Conservation (phyloP, 2,888 invertebrate species). For the Conus canariensis region DNA sequence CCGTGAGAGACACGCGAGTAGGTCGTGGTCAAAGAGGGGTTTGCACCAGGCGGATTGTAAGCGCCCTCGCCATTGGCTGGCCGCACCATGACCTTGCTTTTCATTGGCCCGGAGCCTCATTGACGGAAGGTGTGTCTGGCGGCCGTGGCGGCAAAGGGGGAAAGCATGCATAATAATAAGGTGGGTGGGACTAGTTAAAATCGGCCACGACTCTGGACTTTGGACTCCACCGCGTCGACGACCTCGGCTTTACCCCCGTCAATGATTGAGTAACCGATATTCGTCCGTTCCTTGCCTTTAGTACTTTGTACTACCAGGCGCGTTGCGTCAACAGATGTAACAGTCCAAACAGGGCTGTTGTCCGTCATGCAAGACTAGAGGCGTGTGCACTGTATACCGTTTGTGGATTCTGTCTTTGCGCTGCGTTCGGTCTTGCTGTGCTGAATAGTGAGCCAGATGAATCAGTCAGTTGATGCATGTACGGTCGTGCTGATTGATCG, state of each 20-base stretch:
- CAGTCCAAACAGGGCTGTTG: no score
- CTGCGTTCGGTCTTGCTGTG: no score
- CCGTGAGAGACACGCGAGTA: constrained; percentile 17
- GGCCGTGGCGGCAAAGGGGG: constrained; percentile 11
- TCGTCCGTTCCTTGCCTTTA: no score
- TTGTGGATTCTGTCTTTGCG: no score
- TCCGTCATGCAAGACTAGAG: no score
- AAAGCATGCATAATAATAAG: constrained; percentile 1
- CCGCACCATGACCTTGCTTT: background rate
- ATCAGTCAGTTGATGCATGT: no score
- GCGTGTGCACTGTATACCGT: no score
- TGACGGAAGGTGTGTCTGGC: constrained; percentile 33
- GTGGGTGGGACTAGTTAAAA: background rate
- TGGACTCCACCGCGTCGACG: background rate
- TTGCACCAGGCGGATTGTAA: background rate
- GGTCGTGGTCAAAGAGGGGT: constrained; percentile 14
- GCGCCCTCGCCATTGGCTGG: background rate
- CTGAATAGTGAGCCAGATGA: no score
- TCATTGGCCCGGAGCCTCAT: constrained; percentile 20
- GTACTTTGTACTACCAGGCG: no score
- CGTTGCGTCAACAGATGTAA: no score
- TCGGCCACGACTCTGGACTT: constrained; percentile 15
- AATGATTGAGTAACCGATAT: background rate
- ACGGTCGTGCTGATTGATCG: no score
- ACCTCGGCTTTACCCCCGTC: background rate